Evolutionary conservation across 2,113 vertebrate species (phyloP).

Genomic region (Gila orcuttii): DNA sequence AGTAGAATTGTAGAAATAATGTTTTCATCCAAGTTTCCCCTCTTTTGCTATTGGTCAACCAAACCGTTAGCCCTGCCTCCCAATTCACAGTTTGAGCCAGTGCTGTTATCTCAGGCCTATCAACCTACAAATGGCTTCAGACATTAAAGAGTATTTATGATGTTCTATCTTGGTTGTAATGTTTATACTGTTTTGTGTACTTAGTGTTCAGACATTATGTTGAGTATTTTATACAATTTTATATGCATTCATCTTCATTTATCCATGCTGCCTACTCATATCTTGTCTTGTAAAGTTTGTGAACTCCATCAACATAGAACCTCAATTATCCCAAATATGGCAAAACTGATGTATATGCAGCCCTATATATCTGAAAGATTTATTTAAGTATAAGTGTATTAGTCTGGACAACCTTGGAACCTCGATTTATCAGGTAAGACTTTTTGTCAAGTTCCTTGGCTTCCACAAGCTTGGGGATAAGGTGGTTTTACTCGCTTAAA

Average conservation of each 20-base stretch:
- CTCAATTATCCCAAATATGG: background rate
- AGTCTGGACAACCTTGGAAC: conserved; percentile 55
- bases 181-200: background rate
- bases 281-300: background rate
- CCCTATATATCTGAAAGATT: background rate
- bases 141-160: background rate
- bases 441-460: conserved; percentile 43
- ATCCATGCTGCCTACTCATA: background rate
- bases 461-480: conserved; percentile 58
- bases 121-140: background rate
- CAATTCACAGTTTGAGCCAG: background rate
- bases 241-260: background rate
- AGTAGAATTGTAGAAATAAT: background rate
- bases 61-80: background rate
- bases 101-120: background rate
- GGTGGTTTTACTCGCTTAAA: conserved; percentile 58
- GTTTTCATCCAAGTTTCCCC: background rate
- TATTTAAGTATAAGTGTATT: background rate
- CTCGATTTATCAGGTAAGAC: conserved; percentile 71
- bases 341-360: background rate
- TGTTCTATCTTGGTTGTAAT: background rate
- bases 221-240: background rate
- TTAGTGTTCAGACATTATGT: background rate
- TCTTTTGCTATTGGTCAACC: background rate
- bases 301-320: background rate